Base-by-base conservation (phyloP, 2,888 invertebrate genomes). In the Scaeva pyrastri region DNA sequence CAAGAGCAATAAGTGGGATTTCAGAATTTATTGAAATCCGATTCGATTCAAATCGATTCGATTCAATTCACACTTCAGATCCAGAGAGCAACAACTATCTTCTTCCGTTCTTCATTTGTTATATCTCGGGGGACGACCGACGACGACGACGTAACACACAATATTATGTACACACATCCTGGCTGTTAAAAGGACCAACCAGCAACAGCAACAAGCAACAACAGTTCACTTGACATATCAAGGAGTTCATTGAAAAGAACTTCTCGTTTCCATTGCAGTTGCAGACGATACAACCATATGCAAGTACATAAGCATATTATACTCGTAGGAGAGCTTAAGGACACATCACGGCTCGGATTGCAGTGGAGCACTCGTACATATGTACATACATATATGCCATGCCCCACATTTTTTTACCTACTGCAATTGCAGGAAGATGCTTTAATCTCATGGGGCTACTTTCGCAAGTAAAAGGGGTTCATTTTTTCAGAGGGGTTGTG, bases 211-310 rank as follows among this genome's bases (percentile, higher is more conserved):
- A 26, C 26, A 26, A 52, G 23, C 50, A 71, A 66, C 58, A 72
- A 72, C 66, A 62, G 48, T 62, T 68, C 85, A 80, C 85, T 85
- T 85, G 85, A 85, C 80, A 85, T 80, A 84, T 84, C 75, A 75
- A 85, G 80, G 66, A 76, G 75, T 85, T 75, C 71, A 85, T 80
- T 80, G 85, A 85, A 80, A 80, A 68, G 70, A 68, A 72, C 60
- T 72, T 80, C 72, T 84, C 75, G 68, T 45, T 77, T 84, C 71
- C 62, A 71, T 74, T 71, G 79, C 73, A 73, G 41, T 74, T 71
- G 79, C 73, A 73, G 41, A 43, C 62, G 31, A 55, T 26, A 62
- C 56, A 43, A n/a, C 3, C 5, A 14, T 41, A 41, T 41, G 55
- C 43, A 58, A n/a, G 39, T 50, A 12, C 31, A 11, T 31, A 8